Base-by-base conservation (phyloP, 2,888 invertebrate species). In the Diarsia dahlii region DNA sequence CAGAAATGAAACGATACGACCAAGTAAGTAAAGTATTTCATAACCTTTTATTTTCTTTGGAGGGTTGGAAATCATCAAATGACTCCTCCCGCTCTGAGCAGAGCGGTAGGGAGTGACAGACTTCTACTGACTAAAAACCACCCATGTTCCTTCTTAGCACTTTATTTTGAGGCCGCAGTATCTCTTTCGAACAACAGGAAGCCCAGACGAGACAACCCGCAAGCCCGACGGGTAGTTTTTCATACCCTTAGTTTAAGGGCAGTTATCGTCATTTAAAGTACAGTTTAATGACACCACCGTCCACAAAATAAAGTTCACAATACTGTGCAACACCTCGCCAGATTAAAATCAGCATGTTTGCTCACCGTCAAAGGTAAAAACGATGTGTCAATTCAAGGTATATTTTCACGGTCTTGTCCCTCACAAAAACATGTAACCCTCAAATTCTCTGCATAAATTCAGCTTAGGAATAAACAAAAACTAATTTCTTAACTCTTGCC, bases 391-490 rank as follows among this genome's bases (percentile, higher is more conserved):
- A 15, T 34, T 54, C 56, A 70, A 39, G 45, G 9, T 39, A 20
- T 23, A 52, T 34, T 52, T 5, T 23, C 50, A 10, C 50, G 10
- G 60, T 15, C 15, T n/a, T 76, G 12, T 39, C 45, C 15, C 45
- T 28, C 9, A 54, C 15, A 58, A 71, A 60, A 63, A 71, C n/a
- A 67, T 6, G 15, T 20, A 15, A 12, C 23, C 9, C 45, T 68
- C 20, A 23, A 71, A 60, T 46, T 65, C 13, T 69, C 54, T n/a
- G 56, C 20, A 69, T 62, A 63, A 69, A 82, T 82, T 67, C 48
- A 64, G 63, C 72, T 81, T 62, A 70, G 66, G 13, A 82, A 82
- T 78, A 82, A 82, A 81, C 78, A 83, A 83, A 78, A 75, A 74
- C 52, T 67, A 78, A 82, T 82, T 65, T 69, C 62, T 82, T 78